phyloP scores from a whole-genome alignment of 2,888 invertebrate genomes.

The Athalia circularis region DNA sequence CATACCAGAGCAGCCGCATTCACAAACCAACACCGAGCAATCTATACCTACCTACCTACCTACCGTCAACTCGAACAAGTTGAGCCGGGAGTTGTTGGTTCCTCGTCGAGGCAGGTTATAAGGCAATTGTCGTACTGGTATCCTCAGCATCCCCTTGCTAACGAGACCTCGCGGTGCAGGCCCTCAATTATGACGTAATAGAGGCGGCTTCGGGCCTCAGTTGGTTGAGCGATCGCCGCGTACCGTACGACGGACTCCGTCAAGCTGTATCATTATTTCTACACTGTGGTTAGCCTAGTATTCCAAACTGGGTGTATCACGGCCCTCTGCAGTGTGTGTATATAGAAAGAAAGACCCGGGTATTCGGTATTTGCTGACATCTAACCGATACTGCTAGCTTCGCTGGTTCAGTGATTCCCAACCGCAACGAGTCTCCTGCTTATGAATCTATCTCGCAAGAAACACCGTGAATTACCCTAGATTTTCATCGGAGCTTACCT shows the following conservation, averaged over 20 bases:
- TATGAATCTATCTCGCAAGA: neutral
- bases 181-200: constrained; percentile 47
- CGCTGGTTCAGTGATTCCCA: constrained; percentile 37
- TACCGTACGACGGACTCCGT: constrained; percentile 26
- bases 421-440: neutral
- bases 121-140: constrained; percentile 40
- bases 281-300: constrained; percentile 47
- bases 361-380: constrained; percentile 43
- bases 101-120: constrained; percentile 34
- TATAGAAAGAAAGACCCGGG: constrained; percentile 23
- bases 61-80: constrained; percentile 24
- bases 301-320: constrained; percentile 43
- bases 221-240: constrained; percentile 34
- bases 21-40: no score
- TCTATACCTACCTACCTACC: neutral
- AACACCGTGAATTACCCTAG: neutral
- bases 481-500: neutral
- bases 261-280: constrained; percentile 46
- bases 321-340: constrained; percentile 2
- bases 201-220: constrained; percentile 44
- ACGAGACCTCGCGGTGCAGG: constrained; percentile 45
- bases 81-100: constrained; percentile 28
- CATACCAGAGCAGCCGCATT: no score
- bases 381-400: constrained; percentile 24
- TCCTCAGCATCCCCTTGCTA: constrained; percentile 45